Evolutionary conservation across 1,140 invertebrate species (phyloP).

Genomic region (Venturia canescens): DNA sequence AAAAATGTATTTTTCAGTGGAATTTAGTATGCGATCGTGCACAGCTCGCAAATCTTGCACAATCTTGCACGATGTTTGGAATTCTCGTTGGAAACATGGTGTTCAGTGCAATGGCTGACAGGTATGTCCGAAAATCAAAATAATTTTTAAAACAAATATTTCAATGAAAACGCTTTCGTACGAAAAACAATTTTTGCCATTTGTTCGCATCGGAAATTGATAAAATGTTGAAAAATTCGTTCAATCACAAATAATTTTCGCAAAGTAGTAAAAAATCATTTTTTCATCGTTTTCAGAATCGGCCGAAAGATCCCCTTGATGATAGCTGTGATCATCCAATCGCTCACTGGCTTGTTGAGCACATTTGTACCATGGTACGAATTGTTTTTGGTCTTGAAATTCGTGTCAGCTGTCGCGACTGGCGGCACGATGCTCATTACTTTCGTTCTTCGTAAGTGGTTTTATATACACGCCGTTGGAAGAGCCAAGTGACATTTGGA

Average conservation of each 20-base stretch:
- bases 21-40: conserved; percentile 82
- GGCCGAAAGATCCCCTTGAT: conserved; percentile 84
- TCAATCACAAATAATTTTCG: background rate
- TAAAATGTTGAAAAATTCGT: no score
- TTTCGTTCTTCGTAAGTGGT: conserved; percentile 80
- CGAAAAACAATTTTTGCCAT: no score
- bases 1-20: conserved; percentile 79
- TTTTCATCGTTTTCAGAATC: conserved; percentile 76
- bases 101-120: conserved; percentile 86
- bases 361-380: conserved; percentile 83
- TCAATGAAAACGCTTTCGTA: no score
- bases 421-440: conserved; percentile 82
- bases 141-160: background rate
- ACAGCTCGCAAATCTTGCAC: conserved; percentile 83
- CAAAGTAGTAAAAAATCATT: background rate
- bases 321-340: conserved; percentile 81
- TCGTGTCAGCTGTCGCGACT: conserved; percentile 83
- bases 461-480: background rate
- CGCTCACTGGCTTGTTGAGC: conserved; percentile 80
- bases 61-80: conserved; percentile 87
- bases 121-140: conserved; percentile 75
- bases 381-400: conserved; percentile 83
- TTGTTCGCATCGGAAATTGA: no score
- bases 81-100: conserved; percentile 85
- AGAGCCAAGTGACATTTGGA: background rate